Evolutionary conservation across 2,113 vertebrate genomes (phyloP).

Genomic region (Trachemys scripta): DNA sequence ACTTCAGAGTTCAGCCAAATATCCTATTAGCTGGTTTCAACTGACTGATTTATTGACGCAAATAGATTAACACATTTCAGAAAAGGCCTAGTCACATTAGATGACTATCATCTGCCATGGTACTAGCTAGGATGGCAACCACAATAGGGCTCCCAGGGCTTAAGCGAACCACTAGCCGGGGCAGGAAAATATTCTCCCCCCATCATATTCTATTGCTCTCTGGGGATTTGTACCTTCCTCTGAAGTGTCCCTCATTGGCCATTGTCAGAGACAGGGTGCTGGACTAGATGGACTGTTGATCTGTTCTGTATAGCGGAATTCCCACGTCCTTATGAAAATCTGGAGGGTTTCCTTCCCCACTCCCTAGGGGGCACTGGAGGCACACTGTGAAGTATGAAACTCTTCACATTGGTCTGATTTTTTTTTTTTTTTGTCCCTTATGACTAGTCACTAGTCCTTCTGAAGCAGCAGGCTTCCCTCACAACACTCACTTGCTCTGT

Average conservation of each 20-base stretch:
- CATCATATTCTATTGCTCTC: not conserved
- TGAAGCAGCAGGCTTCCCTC: conserved; percentile 6
- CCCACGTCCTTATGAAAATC: not conserved
- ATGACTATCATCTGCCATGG: not conserved
- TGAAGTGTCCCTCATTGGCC: not conserved
- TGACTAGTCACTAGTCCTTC: not conserved
- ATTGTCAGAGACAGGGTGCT: not conserved
- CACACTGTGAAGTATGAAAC: conserved; percentile 14
- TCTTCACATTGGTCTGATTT: conserved; percentile 7
- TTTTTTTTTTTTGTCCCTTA: not conserved
- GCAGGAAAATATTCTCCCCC: not conserved
- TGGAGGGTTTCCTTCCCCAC: not conserved
- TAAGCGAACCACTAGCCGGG: not conserved
- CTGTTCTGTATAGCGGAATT: not conserved
- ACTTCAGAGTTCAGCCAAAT: not conserved
- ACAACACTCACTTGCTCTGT: not conserved
- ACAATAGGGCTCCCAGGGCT: not conserved
- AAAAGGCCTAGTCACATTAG: not conserved
- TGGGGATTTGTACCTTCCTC: not conserved
- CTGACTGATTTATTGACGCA: not conserved
- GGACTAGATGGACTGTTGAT: not conserved
- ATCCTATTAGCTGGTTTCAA: not conserved
- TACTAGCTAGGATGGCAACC: not conserved
- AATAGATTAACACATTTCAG: not conserved
- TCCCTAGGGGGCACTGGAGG: not conserved